Conservation (phyloP, 1,140 invertebrate species). For the Dinothrombium tinctorium region DNA sequence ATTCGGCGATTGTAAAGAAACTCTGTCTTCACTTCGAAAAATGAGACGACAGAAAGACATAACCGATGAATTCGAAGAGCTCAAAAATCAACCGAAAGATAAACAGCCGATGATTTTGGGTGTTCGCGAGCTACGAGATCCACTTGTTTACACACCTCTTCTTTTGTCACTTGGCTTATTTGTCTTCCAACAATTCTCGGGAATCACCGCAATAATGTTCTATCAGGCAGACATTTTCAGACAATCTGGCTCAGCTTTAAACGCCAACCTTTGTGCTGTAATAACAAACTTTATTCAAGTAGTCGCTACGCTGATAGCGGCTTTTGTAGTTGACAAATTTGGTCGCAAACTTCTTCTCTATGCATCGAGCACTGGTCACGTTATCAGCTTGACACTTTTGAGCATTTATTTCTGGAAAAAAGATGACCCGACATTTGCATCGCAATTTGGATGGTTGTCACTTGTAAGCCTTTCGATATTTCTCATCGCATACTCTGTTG, state of each 20-base stretch:
- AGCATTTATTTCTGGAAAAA: too few species aligned
- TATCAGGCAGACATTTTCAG: constrained; percentile 64
- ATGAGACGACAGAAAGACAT: constrained; percentile 3
- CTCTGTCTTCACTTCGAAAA: background rate
- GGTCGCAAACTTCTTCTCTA: constrained; percentile 62
- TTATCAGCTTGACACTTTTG: too few species aligned
- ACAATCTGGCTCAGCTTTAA: constrained; percentile 34
- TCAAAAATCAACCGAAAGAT: constrained; percentile 3
- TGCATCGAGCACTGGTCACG: too few species aligned
- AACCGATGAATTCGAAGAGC: constrained; percentile 3
- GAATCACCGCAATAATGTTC: constrained; percentile 79
- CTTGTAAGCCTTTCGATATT: constrained; percentile 28
- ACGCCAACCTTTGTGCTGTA: constrained; percentile 36
- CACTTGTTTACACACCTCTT: constrained; percentile 41
- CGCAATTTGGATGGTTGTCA: constrained; percentile 24
- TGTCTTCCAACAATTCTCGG: constrained; percentile 79
- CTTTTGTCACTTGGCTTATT: constrained; percentile 58
- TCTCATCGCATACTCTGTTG: constrained; percentile 35
- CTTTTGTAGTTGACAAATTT: constrained; percentile 49
- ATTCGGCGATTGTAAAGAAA: background rate
- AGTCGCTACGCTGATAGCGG: constrained; percentile 56
- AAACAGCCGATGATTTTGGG: constrained; percentile 2
- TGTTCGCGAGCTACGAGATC: constrained; percentile 25
- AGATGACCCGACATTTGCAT: background rate
- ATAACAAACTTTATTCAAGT: constrained; percentile 74